Conservation (phyloP, 1,140 invertebrate species). For the Drosophila athabasca region DNA sequence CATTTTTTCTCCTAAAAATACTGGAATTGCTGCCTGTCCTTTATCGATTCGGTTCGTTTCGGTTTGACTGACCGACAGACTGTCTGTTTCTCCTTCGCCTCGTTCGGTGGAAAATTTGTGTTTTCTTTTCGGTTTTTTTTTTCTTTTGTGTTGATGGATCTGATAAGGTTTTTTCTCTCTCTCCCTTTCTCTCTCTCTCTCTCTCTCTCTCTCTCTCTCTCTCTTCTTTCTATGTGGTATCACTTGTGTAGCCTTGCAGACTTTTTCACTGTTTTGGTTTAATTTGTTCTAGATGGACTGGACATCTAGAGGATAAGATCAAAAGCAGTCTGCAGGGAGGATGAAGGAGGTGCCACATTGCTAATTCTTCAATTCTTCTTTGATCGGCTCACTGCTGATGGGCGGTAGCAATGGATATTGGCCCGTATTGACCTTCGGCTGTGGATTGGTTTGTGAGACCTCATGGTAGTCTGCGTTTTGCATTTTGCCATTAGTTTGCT, state of each 20-base stretch:
- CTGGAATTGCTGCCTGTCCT: too few species aligned
- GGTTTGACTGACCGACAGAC: too few species aligned
- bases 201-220: too few species aligned
- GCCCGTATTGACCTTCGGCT: constrained; percentile 1
- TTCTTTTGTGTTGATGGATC: too few species aligned
- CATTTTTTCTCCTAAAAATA: too few species aligned
- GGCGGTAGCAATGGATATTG: neutral
- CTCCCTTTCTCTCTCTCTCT: too few species aligned
- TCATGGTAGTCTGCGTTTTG: neutral
- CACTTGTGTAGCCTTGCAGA: constrained; percentile 17
- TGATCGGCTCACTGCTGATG: constrained; percentile 1
- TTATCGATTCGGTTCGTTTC: too few species aligned
- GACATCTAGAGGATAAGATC: constrained; percentile 31
- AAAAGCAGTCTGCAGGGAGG: constrained; percentile 40
- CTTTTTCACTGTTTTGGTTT: constrained; percentile 44
- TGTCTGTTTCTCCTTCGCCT: too few species aligned
- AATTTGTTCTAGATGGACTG: constrained; percentile 19
- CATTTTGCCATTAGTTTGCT: too few species aligned
- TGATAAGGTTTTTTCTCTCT: too few species aligned
- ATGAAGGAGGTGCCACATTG: constrained; percentile 27
- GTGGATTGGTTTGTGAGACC: constrained; percentile 1
- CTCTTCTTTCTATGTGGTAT: constrained; percentile 14
- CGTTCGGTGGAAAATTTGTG: too few species aligned
- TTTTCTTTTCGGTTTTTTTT: too few species aligned
- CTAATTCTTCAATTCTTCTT: constrained; percentile 19